phyloP scores from a whole-genome alignment of 2,113 vertebrate genomes.

The Atlantisia rogersi region DNA sequence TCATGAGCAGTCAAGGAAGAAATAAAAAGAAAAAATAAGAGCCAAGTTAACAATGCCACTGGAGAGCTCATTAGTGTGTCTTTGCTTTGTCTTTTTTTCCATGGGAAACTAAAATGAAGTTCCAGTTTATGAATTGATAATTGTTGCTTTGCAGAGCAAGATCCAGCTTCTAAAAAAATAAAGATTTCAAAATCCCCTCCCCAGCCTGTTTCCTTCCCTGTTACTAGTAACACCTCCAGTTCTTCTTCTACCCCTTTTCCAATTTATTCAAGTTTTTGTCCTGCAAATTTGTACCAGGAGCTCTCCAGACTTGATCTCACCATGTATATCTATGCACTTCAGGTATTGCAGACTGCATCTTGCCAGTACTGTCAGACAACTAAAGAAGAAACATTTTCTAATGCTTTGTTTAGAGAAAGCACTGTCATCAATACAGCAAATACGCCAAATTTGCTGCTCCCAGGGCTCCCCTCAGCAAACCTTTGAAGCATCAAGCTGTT shows the following conservation, averaged over 20 bases:
- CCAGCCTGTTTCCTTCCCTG: background rate
- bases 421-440: background rate
- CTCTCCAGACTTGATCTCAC: background rate
- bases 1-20: background rate
- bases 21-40: background rate
- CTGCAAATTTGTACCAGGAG: background rate
- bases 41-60: background rate
- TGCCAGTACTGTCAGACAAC: background rate
- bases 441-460: background rate
- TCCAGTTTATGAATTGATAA: background rate
- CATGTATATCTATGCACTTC: no score
- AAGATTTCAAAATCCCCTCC: background rate
- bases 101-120: background rate
- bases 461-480: background rate
- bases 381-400: background rate
- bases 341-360: background rate
- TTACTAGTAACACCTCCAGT: background rate
- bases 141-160: background rate
- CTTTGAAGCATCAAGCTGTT: background rate
- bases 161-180: background rate
- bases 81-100: background rate
- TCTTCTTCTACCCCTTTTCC: background rate
- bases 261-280: background rate
- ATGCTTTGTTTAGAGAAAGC: background rate
- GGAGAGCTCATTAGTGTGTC: conserved; percentile 19